These are phyloP conservation scores for Harpalus rubripes DNA, from an alignment of 2,888 invertebrate species.

Conservation along the genomic window DNA sequence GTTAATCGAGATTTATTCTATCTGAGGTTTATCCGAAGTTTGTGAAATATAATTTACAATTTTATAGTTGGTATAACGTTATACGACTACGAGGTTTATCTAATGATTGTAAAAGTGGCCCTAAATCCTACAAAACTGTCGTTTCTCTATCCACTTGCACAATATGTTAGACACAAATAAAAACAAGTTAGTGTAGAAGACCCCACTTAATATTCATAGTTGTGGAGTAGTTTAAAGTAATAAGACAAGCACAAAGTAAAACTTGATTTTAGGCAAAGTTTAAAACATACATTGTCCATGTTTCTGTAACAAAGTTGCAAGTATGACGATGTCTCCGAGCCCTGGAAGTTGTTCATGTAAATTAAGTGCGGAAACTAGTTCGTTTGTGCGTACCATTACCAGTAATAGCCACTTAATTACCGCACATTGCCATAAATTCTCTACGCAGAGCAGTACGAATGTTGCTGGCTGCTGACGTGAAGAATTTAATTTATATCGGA, in stretches of 20 bases:
- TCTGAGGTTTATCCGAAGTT: too few species aligned
- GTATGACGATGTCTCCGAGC: constrained; percentile 33
- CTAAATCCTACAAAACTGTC: too few species aligned
- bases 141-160: too few species aligned
- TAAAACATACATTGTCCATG: constrained; percentile 29
- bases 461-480: constrained; percentile 7
- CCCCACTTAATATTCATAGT: not conserved
- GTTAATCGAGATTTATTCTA: too few species aligned
- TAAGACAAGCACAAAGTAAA: not conserved
- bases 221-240: not conserved
- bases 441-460: not conserved
- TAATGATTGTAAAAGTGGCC: too few species aligned
- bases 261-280: constrained; percentile 13
- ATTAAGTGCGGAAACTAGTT: constrained; percentile 53
- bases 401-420: constrained; percentile 54
- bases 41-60: too few species aligned
- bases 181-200: not conserved
- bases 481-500: constrained; percentile 33
- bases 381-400: constrained; percentile 50
- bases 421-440: not conserved
- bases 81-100: too few species aligned
- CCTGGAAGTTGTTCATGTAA: constrained; percentile 52
- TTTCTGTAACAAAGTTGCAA: constrained; percentile 8
- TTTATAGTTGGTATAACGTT: too few species aligned
- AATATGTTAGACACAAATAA: not conserved